phyloP scores from a whole-genome alignment of 1,140 invertebrate genomes.

The Anagrus nilaparvatae region DNA sequence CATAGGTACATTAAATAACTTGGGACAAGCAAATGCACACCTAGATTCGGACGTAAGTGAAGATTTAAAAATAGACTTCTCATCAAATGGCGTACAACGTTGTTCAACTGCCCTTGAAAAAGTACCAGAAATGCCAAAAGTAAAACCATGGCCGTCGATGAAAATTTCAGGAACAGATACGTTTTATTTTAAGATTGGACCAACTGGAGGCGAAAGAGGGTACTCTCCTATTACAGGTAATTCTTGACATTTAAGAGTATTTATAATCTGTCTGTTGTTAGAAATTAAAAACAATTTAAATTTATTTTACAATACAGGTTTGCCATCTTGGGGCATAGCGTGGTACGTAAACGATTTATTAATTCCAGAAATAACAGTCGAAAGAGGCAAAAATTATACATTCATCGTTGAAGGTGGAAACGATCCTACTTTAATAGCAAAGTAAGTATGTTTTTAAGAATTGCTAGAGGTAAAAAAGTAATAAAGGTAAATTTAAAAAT shows the following conservation, averaged over 20 bases:
- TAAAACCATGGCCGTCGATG: conserved; percentile 51
- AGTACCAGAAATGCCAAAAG: conserved; percentile 27
- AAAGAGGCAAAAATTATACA: conserved; percentile 79
- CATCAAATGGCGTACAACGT: conserved; percentile 40
- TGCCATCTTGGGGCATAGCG: conserved; percentile 78
- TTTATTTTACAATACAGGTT: conserved; percentile 37
- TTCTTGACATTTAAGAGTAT: not conserved
- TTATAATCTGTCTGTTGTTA: not conserved
- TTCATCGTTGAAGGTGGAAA: conserved; percentile 77
- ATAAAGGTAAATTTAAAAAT: too few species aligned
- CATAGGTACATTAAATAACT: conserved; percentile 69
- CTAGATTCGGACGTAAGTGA: conserved; percentile 55
- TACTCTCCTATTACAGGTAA: conserved; percentile 69
- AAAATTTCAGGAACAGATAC: conserved; percentile 37
- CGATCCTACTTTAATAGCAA: conserved; percentile 54
- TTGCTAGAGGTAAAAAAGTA: too few species aligned
- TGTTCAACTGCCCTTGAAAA: conserved; percentile 42
- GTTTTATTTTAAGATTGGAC: conserved; percentile 71
- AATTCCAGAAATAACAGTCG: conserved; percentile 82
- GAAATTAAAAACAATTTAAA: not conserved
- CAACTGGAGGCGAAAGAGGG: conserved; percentile 68
- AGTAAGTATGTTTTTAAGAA: too few species aligned
- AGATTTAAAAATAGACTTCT: conserved; percentile 68
- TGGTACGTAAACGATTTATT: conserved; percentile 91
- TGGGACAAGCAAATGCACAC: conserved; percentile 76